Evolutionary conservation across 2,888 invertebrate genomes (phyloP), one percentile per base, ranked within the genome.

Genomic region (Ophioninae sp.): DNA sequence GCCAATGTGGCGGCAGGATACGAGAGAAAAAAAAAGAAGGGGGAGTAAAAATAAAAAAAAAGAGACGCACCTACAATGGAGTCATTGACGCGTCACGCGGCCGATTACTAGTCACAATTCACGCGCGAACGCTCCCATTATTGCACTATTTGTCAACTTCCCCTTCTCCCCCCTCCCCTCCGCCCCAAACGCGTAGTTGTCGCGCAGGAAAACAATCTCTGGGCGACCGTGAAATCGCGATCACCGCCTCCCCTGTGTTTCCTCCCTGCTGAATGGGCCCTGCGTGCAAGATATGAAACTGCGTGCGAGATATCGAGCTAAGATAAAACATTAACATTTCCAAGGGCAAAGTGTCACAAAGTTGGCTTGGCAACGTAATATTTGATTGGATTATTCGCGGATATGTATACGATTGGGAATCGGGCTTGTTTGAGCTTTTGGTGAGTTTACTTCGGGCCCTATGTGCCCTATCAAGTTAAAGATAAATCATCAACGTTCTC

Each of bases 61-160:
- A 68, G 64, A 50, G 73, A 50, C 70, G 41, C 72, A 68, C 73
- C 79, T 75, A 85, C 86, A 86, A 86, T 84, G 82, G 85, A 86
- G 81, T 85, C 83, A 86, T 83, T 81, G 81, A 83, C 79, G 83
- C 86, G 79, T 86, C 81, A 81, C 85, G 84, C 85, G 81, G 80
- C 82, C 83, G 85, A 86, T 86, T 86, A 81, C 82, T 67, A 82
- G 81, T 85, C 82, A 81, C 79, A 79, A 81, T 84, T 83, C 82
- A 79, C 68, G 85, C 84, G 39, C 75, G 86, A 81, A 82, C 84
- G 85, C 83, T 84, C 77, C 81, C 78, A 84, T 85, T 86, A 85
- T 86, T 82, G 78, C 81, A 83, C 83, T 85, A 86, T 86, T 85
- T 85, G 85, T 85, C 85, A 85, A 81, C 77, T 81, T 82, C 50